phyloP scores from a whole-genome alignment of 2,888 invertebrate genomes.

The Leptothorax acervorum region DNA sequence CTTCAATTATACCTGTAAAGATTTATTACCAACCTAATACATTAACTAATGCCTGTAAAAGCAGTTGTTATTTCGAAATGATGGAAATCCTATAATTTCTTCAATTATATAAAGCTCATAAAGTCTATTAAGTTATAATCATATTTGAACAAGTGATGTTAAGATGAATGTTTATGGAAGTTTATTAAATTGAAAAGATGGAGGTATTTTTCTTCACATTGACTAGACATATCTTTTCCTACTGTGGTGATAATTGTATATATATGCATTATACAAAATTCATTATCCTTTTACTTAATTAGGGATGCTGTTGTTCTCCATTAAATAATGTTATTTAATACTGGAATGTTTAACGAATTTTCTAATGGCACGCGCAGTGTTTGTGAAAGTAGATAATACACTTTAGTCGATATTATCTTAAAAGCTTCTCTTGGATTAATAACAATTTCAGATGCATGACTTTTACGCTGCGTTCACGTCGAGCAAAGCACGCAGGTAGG shows the following conservation, averaged over 20 bases:
- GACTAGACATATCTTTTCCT: neutral
- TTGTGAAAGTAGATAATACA: neutral
- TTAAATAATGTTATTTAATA: neutral
- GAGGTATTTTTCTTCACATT: neutral
- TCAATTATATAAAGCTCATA: neutral
- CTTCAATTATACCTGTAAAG: neutral
- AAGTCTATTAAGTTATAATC: neutral
- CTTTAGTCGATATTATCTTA: neutral
- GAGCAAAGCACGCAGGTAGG: conserved; percentile 58
- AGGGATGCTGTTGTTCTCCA: conserved; percentile 7
- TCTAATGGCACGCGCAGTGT: neutral
- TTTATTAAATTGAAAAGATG: conserved; percentile 9
- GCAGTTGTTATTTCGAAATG: neutral
- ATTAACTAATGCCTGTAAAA: neutral
- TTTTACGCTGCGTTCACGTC: conserved; percentile 52
- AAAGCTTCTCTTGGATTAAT: conserved; percentile 48
- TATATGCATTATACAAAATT: neutral
- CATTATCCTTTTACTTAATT: neutral
- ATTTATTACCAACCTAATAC: neutral
- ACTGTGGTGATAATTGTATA: neutral
- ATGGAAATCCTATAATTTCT: neutral
- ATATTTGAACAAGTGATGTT: neutral
- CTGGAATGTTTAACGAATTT: neutral
- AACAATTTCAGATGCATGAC: conserved; percentile 66
- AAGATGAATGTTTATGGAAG: neutral